phyloP scores from a whole-genome alignment of 2,113 vertebrate species.

The Paraplagusia blochii region DNA sequence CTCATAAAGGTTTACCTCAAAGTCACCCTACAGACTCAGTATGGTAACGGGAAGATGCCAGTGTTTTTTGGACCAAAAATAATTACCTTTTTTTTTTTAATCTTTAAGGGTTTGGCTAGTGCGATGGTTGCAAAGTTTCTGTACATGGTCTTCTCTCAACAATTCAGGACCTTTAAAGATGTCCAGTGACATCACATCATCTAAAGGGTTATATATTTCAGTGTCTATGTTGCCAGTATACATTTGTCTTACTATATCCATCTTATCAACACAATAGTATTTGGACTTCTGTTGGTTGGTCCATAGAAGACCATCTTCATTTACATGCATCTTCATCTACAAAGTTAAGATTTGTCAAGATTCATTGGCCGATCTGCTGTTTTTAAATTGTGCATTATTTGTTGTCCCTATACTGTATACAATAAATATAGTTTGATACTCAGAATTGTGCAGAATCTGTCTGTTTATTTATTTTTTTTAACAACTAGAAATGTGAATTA shows the following conservation, averaged over 20 bases:
- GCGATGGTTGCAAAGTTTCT: slow-evolving; percentile 16
- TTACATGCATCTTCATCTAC: slow-evolving; percentile 14
- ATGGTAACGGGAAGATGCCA: too few species aligned
- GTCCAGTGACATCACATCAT: slow-evolving; percentile 1
- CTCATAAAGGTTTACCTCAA: too few species aligned
- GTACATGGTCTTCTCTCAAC: slow-evolving; percentile 11
- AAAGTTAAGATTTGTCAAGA: slow-evolving; percentile 22
- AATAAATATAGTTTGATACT: slow-evolving; percentile 81
- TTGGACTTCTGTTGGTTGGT: slow-evolving; percentile 19
- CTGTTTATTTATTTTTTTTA: too few species aligned
- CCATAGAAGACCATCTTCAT: slow-evolving; percentile 17
- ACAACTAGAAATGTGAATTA: too few species aligned
- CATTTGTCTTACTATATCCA: slow-evolving; percentile 29
- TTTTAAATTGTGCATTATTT: slow-evolving; percentile 56
- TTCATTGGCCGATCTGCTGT: slow-evolving; percentile 29
- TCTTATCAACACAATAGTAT: slow-evolving; percentile 11
- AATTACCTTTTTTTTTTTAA: slow-evolving; percentile 34
- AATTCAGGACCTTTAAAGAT: slow-evolving; percentile 8
- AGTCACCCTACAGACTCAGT: too few species aligned
- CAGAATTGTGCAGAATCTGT: slow-evolving; percentile 36
- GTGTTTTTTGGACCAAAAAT: slow-evolving; percentile 64
- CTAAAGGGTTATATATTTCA: slow-evolving; percentile 21
- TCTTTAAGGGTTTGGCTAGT: slow-evolving; percentile 27
- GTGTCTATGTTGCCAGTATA: slow-evolving; percentile 29
- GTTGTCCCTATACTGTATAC: slow-evolving; percentile 75